These are phyloP conservation scores for Marisa cornuarietis DNA, from an alignment of 1,140 invertebrate genomes.

Conservation along the genomic window DNA sequence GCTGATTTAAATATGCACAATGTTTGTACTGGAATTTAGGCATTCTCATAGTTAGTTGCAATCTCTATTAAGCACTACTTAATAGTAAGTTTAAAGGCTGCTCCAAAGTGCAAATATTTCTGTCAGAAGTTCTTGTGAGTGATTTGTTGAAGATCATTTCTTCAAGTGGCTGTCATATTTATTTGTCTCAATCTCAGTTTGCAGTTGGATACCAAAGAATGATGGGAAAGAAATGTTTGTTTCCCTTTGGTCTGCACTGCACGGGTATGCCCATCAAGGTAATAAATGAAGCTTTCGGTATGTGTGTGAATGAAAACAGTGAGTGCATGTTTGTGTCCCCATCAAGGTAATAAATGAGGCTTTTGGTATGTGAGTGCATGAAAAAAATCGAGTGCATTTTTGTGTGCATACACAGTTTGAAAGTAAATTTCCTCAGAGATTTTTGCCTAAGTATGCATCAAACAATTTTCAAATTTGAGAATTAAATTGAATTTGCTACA, in stretches of 20 bases:
- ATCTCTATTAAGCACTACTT: no score
- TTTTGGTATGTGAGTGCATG: no score
- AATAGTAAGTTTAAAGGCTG: no score
- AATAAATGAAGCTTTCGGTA: slow-evolving; percentile 4
- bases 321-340: not conserved
- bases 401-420: not conserved
- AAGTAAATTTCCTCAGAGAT: no score
- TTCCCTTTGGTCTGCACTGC: slow-evolving; percentile 99
- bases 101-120: not conserved
- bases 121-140: not conserved
- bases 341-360: not conserved
- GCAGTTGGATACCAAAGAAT: slow-evolving; percentile 88
- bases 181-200: slow-evolving; percentile 74
- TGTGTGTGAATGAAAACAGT: slow-evolving; percentile 5
- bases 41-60: no score
- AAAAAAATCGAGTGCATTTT: not conserved
- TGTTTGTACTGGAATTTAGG: no score
- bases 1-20: no score
- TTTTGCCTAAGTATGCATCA: no score
- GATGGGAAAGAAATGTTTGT: slow-evolving; percentile 90
- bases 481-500: no score
- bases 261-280: slow-evolving; percentile 82
- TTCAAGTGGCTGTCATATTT: not conserved
- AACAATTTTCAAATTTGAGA: no score
- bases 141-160: not conserved